Percentiles rank a stretch among this genome's conserved stretches.
Conservation (phyloP, 2,113 vertebrate species). For the Prolemur simus region DNA sequence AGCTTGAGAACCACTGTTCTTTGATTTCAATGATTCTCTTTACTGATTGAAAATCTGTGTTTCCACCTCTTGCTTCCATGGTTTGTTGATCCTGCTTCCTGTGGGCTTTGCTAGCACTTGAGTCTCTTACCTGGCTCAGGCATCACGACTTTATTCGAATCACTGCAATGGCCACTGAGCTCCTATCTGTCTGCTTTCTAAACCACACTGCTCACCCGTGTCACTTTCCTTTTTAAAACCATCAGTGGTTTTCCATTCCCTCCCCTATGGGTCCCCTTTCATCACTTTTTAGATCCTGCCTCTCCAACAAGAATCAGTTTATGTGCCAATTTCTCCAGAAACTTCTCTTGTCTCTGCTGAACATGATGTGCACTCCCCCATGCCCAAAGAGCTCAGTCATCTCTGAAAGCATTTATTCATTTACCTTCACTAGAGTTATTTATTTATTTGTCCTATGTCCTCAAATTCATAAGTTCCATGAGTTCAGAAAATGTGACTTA, state of each 20-base stretch:
- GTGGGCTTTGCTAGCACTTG: not conserved
- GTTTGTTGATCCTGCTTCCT: not conserved
- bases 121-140: not conserved
- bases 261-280: not conserved
- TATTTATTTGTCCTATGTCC: conserved; percentile 35
- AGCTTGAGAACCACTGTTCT: not conserved
- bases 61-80: not conserved
- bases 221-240: not conserved
- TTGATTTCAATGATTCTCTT: not conserved
- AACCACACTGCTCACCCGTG: not conserved
- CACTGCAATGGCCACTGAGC: not conserved
- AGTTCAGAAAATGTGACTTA: conserved; percentile 42
- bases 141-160: not conserved
- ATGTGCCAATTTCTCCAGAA: not conserved
- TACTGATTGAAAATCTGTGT: not conserved
- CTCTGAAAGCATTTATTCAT: not conserved
- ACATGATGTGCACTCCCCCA: not conserved
- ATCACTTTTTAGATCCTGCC: not conserved
- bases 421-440: conserved; percentile 41
- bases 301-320: not conserved
- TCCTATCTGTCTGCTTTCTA: not conserved
- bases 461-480: not conserved
- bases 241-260: not conserved
- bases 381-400: not conserved
- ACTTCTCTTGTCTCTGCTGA: not conserved